Conservation (phyloP, 2,888 invertebrate genomes). For the Corythucha ciliata region DNA sequence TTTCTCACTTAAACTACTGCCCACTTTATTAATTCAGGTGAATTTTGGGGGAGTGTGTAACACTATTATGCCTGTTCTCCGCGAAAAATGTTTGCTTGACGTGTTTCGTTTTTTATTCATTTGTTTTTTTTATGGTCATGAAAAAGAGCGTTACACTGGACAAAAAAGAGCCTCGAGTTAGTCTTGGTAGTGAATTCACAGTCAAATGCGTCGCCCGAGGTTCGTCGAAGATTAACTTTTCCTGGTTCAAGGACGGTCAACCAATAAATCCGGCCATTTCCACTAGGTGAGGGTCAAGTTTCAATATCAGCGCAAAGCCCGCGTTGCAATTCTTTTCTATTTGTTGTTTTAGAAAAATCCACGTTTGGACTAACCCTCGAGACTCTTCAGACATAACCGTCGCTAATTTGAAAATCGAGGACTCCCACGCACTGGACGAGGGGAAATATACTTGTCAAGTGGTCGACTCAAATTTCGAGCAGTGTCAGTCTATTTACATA, state of each 20-base stretch:
- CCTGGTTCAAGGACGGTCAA: slow-evolving; percentile 73
- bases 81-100: not conserved
- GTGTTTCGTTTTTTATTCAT: not conserved
- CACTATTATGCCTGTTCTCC: not conserved
- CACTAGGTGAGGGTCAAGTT: slow-evolving; percentile 49
- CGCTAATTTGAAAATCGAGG: slow-evolving; percentile 61
- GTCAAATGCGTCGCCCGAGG: slow-evolving; percentile 70
- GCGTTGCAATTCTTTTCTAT: slow-evolving; percentile 2
- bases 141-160: slow-evolving; percentile 40
- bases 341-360: slow-evolving; percentile 51
- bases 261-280: slow-evolving; percentile 65
- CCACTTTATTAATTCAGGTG: slow-evolving; percentile 31
- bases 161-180: slow-evolving; percentile 41
- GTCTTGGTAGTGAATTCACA: slow-evolving; percentile 66
- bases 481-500: slow-evolving; percentile 55
- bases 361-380: slow-evolving; percentile 50
- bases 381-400: slow-evolving; percentile 51
- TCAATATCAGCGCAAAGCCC: too few relatives aligned
- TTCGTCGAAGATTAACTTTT: slow-evolving; percentile 61
- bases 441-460: slow-evolving; percentile 77
- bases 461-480: slow-evolving; percentile 56
- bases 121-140: not conserved
- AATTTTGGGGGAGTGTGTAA: too few relatives aligned
- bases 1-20: slow-evolving; percentile 60
- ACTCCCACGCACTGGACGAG: slow-evolving; percentile 58